Conservation (phyloP, 1,140 invertebrate species). For the Bombus confusus region DNA sequence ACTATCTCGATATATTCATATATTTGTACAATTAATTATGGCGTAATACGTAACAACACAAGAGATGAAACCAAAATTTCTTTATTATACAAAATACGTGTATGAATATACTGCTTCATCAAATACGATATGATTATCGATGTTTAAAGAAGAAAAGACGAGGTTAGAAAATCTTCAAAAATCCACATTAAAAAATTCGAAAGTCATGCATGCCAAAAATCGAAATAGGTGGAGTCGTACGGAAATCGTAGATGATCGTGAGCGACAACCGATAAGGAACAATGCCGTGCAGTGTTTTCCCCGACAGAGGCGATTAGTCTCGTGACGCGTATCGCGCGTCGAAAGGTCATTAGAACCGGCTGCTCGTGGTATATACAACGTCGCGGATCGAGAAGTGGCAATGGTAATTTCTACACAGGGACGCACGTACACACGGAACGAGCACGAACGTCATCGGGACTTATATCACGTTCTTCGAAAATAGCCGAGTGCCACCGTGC, state of each 20-base stretch:
- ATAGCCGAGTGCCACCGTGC: slow-evolving; percentile 74
- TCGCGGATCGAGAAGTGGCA: slow-evolving; percentile 47
- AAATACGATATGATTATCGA: too few species aligned
- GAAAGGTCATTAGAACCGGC: slow-evolving; percentile 68
- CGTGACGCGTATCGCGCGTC: slow-evolving; percentile 53
- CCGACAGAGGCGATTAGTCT: slow-evolving; percentile 53
- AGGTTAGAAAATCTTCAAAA: too few species aligned
- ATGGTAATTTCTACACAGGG: slow-evolving; percentile 64
- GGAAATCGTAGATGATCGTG: background rate
- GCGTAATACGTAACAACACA: too few species aligned
- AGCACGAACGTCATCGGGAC: slow-evolving; percentile 65
- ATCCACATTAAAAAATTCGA: too few species aligned
- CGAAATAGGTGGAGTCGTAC: background rate
- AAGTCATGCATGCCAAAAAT: background rate
- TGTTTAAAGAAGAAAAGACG: too few species aligned
- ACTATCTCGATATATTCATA: too few species aligned
- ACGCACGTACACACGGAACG: slow-evolving; percentile 37
- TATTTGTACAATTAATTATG: too few species aligned
- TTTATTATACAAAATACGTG: too few species aligned
- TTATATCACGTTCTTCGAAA: slow-evolving; percentile 75
- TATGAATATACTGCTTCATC: too few species aligned
- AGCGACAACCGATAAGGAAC: slow-evolving; percentile 40
- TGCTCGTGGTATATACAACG: slow-evolving; percentile 15
- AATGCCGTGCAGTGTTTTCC: slow-evolving; percentile 47
- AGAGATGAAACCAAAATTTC: too few species aligned